phyloP scores from a whole-genome alignment of 2,888 invertebrate genomes.

The Zygaena filipendulae region DNA sequence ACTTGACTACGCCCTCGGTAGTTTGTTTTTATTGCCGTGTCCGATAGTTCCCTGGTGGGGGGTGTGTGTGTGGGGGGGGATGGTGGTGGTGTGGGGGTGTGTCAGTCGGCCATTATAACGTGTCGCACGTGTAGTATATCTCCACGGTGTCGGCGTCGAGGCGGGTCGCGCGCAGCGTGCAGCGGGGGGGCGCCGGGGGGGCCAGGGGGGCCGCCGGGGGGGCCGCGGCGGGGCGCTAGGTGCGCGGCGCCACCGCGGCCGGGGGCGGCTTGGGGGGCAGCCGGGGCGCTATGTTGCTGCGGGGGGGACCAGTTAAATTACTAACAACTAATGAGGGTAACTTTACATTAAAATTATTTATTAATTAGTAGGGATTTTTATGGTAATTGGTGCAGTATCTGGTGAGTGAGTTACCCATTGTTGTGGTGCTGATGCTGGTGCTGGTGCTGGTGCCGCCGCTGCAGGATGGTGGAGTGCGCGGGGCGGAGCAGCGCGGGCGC shows the following conservation, averaged over 20 bases:
- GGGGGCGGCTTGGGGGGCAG: slow-evolving; percentile 48
- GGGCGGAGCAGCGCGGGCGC: slow-evolving; percentile 58
- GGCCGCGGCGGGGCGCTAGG: slow-evolving; percentile 22
- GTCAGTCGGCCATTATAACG: too few relatives aligned
- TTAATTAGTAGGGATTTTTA: too few relatives aligned
- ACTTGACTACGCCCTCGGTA: too few relatives aligned
- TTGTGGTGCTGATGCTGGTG: slow-evolving; percentile 15
- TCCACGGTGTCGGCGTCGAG: slow-evolving; percentile 15
- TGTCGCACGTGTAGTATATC: slow-evolving; percentile 22
- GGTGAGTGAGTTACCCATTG: slow-evolving; percentile 22
- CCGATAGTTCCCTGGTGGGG: too few relatives aligned
- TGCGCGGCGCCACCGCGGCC: slow-evolving; percentile 31
- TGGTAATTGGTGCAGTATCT: too few relatives aligned
- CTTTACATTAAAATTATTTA: too few relatives aligned
- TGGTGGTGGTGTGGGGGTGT: too few relatives aligned
- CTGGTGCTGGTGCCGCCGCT: slow-evolving; percentile 34
- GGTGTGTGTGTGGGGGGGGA: too few relatives aligned
- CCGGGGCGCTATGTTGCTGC: slow-evolving; percentile 33
- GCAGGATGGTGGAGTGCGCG: slow-evolving; percentile 58
- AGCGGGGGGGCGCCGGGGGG: slow-evolving; percentile 5
- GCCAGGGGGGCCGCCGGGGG: slow-evolving; percentile 2
- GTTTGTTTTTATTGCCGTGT: too few relatives aligned
- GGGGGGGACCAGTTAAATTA: background rate
- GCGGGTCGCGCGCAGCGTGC: slow-evolving; percentile 13
- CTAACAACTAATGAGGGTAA: too few relatives aligned